Conservation (phyloP, 2,888 invertebrate genomes). For the Myopa testacea region DNA sequence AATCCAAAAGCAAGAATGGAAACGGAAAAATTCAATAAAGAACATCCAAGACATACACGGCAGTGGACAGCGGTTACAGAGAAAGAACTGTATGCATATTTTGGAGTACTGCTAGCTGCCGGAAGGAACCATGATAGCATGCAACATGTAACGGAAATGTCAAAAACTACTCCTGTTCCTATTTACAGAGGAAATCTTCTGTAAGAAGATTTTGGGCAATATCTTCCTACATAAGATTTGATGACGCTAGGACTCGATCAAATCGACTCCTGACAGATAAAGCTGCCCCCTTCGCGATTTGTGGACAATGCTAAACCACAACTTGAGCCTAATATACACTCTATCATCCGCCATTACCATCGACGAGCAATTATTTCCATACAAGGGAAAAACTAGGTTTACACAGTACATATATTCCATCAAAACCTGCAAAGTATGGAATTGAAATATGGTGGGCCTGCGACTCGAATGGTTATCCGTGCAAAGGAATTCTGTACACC, state of each 20-base stretch:
- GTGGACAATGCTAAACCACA: conserved; percentile 2
- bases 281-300: conserved; percentile 22
- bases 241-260: conserved; percentile 11
- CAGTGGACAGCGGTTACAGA: background rate
- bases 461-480: conserved; percentile 50
- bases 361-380: conserved; percentile 51
- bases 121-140: background rate
- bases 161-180: background rate
- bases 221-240: conserved; percentile 18
- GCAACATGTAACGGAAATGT: background rate
- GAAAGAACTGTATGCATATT: background rate
- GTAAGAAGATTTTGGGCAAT: conserved; percentile 24
- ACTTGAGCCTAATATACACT: conserved; percentile 44
- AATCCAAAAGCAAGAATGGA: too few species aligned
- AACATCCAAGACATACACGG: too few species aligned
- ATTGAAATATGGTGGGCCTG: conserved; percentile 54
- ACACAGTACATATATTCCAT: conserved; percentile 49
- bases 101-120: background rate
- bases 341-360: conserved; percentile 46
- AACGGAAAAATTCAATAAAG: too few species aligned
- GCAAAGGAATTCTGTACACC: conserved; percentile 49
- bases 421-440: conserved; percentile 47
- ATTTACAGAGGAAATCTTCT: too few species aligned
- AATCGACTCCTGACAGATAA: conserved; percentile 4
- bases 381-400: conserved; percentile 49